Percentiles rank a stretch among this genome's conserved stretches.
Conservation (phyloP, 2,113 vertebrate genomes). For the Microtus pennsylvanicus region DNA sequence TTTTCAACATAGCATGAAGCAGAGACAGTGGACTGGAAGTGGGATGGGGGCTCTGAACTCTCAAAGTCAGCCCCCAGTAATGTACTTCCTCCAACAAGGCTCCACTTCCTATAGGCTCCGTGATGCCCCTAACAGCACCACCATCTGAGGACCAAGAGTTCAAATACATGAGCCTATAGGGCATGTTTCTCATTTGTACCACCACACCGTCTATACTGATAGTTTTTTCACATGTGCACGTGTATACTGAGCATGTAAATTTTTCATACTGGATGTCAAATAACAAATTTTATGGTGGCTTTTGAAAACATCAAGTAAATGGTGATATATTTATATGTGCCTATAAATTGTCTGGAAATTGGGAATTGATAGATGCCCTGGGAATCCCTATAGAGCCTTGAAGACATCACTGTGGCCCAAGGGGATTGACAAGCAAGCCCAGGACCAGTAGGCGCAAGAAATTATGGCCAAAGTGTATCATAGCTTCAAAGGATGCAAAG, state of each 20-base stretch:
- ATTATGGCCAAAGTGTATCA: neutral
- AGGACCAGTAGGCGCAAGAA: neutral
- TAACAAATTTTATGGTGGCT: constrained; percentile 6
- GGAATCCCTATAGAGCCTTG: neutral
- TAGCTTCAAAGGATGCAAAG: neutral
- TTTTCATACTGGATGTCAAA: neutral
- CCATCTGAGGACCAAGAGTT: no score
- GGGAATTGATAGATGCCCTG: neutral
- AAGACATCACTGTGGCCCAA: neutral
- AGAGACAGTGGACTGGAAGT: neutral
- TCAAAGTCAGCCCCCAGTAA: neutral
- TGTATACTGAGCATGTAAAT: neutral
- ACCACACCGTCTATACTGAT: neutral
- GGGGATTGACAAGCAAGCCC: neutral
- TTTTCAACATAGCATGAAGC: neutral
- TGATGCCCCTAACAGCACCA: neutral
- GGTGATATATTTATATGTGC: neutral
- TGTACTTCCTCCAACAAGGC: neutral
- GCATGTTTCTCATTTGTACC: neutral
- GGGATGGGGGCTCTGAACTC: neutral
- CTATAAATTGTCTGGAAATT: neutral
- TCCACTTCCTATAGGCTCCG: neutral
- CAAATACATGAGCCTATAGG: neutral
- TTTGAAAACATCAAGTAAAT: constrained; percentile 22
- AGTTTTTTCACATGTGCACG: neutral